phyloP scores from a whole-genome alignment of 2,113 vertebrate genomes.

The Melospiza georgiana region DNA sequence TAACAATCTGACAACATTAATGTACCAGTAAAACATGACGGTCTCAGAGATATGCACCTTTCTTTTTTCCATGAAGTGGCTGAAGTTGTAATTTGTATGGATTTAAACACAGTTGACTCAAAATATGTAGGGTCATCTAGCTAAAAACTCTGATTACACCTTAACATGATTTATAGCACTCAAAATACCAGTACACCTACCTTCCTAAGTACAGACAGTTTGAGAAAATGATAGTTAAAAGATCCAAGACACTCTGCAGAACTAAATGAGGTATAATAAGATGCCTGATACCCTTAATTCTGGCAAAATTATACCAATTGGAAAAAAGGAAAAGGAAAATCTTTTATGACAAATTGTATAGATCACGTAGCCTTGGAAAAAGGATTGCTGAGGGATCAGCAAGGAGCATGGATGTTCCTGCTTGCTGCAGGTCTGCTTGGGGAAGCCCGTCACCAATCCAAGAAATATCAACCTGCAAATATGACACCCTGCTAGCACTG shows the following conservation, averaged over 20 bases:
- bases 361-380: not conserved
- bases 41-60: not conserved
- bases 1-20: not conserved
- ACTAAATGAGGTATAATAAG: not conserved
- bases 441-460: not conserved
- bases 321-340: not conserved
- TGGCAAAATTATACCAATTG: not conserved
- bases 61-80: not conserved
- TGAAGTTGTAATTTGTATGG: not conserved
- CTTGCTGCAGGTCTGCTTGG: not conserved
- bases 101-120: not conserved
- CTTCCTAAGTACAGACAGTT: not conserved
- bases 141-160: not conserved
- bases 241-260: not conserved
- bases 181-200: not conserved
- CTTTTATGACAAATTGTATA: not conserved
- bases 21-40: not conserved
- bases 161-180: not conserved
- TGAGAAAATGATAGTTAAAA: not conserved
- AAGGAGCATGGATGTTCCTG: accelerated
- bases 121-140: not conserved
- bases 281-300: not conserved
- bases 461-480: not conserved
- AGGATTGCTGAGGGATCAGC: not conserved
- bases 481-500: not conserved